Conservation (phyloP, 2,888 invertebrate species). For the Agrilus cyanescens region DNA sequence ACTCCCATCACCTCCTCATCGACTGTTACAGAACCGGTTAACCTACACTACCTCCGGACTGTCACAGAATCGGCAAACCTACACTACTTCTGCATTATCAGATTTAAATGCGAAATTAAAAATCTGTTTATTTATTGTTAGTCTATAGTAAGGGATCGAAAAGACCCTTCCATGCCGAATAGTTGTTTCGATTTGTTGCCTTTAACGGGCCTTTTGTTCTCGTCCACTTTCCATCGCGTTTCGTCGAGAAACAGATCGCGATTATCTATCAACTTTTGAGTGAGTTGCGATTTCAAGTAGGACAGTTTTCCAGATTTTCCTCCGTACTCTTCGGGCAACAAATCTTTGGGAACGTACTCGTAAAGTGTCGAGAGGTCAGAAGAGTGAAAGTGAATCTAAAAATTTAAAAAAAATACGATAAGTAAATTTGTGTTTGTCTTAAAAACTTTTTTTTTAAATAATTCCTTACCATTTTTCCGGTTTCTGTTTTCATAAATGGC, state of each 20-base stretch:
- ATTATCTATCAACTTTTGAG: slow-evolving; percentile 45
- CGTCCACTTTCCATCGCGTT: slow-evolving; percentile 48
- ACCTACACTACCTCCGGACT: too few species aligned
- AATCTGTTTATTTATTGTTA: slow-evolving; percentile 22
- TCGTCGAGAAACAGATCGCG: slow-evolving; percentile 42
- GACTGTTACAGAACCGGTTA: too few species aligned
- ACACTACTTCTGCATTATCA: too few species aligned
- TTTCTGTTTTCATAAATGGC: slow-evolving; percentile 55
- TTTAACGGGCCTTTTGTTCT: slow-evolving; percentile 36
- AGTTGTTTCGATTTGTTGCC: slow-evolving; percentile 28
- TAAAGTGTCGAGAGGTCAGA: slow-evolving; percentile 53
- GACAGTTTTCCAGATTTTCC: slow-evolving; percentile 50
- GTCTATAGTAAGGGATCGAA: slow-evolving; percentile 45
- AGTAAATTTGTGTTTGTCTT: too few species aligned
- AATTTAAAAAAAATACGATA: slow-evolving; percentile 14
- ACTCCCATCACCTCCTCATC: too few species aligned
- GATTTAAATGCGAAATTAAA: too few species aligned
- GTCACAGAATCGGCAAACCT: too few species aligned
- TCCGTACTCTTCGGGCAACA: slow-evolving; percentile 58
- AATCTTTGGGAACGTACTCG: slow-evolving; percentile 49
- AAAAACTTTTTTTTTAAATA: slow-evolving; percentile 3
- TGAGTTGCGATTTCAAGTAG: slow-evolving; percentile 50
- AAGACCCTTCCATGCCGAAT: slow-evolving; percentile 42
- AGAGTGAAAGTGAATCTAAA: slow-evolving; percentile 56
- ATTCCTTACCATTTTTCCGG: slow-evolving; percentile 47